Conservation (phyloP, 2,113 vertebrate genomes). For the Caloenas nicobarica region DNA sequence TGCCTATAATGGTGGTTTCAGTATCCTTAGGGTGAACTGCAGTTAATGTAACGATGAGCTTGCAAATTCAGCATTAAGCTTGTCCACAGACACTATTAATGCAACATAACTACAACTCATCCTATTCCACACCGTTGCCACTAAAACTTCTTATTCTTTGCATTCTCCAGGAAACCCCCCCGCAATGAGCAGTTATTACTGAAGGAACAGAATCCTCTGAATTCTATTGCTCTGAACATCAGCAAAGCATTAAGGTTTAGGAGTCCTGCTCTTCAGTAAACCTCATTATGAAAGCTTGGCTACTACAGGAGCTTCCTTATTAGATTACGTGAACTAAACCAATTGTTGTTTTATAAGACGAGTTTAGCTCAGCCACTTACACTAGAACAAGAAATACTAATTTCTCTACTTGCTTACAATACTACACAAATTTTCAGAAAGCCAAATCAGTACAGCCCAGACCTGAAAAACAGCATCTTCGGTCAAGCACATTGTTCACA, state of each 20-base stretch:
- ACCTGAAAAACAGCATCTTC: no score
- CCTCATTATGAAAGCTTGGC: background rate
- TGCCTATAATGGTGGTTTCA: background rate
- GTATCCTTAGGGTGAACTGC: background rate
- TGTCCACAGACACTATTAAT: background rate
- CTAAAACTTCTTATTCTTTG: background rate
- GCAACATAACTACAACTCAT: background rate
- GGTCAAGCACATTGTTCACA: background rate
- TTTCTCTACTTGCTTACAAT: background rate
- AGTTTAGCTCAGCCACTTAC: background rate
- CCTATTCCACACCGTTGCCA: background rate
- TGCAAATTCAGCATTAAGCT: background rate
- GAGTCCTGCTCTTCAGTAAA: background rate
- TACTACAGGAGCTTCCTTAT: background rate
- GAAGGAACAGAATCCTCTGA: background rate
- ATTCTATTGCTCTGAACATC: background rate
- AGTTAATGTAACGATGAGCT: background rate
- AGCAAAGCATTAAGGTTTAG: background rate
- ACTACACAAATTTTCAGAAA: background rate
- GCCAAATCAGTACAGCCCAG: background rate
- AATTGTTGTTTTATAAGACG: background rate
- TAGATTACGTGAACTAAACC: background rate
- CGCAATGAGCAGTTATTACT: rapidly evolving
- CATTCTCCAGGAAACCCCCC: background rate
- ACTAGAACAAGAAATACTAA: background rate